Percentiles rank a stretch among this genome's conserved stretches.
These are phyloP conservation scores for Ptiloglossa arizonensis DNA, from an alignment of 1,140 invertebrate genomes.

Conservation along the genomic window DNA sequence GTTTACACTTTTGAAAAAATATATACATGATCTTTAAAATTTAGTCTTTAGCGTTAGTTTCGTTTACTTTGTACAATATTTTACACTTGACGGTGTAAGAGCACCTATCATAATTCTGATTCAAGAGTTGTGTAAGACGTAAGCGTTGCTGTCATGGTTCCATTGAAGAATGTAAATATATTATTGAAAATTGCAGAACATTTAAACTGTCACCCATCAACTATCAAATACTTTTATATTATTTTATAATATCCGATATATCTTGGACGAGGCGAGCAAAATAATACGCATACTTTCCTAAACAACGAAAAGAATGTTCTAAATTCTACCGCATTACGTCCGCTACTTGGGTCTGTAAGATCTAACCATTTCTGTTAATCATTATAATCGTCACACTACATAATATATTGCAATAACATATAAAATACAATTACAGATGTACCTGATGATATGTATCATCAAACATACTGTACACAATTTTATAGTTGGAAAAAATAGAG, in stretches of 20 bases:
- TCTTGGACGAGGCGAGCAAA: conserved; percentile 2
- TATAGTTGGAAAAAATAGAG: conserved; percentile 26
- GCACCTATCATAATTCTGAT: not conserved
- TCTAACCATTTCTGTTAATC: conserved; percentile 29
- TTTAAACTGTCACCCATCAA: not conserved
- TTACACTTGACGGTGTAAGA: conserved; percentile 6
- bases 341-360: conserved; percentile 33
- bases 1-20: not conserved
- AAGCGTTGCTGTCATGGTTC: not conserved
- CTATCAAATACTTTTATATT: conserved; percentile 1
- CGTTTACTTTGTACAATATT: conserved; percentile 36
- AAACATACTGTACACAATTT: conserved; percentile 39
- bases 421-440: conserved; percentile 48
- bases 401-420: conserved; percentile 45
- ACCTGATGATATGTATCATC: conserved; percentile 20
- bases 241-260: conserved; percentile 8
- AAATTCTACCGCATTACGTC: conserved; percentile 10
- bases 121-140: not conserved
- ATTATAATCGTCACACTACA: conserved; percentile 35
- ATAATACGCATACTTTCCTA: conserved; percentile 3
- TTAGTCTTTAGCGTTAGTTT: conserved; percentile 6
- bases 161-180: not conserved
- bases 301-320: conserved; percentile 19
- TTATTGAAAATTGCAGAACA: not conserved
- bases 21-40: not conserved